Conservation (phyloP, 2,113 vertebrate genomes). For the Clarias magur region DNA sequence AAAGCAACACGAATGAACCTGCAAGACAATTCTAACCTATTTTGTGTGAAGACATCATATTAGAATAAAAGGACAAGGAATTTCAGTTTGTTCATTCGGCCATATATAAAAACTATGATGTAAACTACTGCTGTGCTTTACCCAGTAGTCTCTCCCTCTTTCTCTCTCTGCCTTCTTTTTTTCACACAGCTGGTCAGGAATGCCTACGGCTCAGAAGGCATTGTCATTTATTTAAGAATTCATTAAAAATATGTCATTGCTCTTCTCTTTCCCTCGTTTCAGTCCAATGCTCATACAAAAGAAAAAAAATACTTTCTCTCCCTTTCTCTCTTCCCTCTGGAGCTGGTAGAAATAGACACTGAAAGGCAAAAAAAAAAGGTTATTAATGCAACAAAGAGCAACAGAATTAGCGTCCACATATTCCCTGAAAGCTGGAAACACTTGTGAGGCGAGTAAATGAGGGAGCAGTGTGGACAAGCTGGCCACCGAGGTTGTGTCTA, state of each 20-base stretch:
- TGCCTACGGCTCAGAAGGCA: constrained; percentile 65
- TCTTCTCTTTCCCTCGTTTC: constrained; percentile 60
- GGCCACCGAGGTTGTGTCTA: constrained; percentile 9
- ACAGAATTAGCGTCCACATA: constrained; percentile 69
- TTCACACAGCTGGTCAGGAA: constrained; percentile 47
- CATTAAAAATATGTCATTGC: constrained; percentile 72
- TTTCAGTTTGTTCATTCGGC: not conserved
- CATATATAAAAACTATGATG: not conserved
- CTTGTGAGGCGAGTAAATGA: constrained; percentile 42
- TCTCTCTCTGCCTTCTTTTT: not conserved
- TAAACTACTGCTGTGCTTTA: not conserved
- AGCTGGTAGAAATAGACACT: constrained; percentile 29
- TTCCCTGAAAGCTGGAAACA: constrained; percentile 49
- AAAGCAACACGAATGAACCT: not conserved
- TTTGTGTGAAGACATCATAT: not conserved
- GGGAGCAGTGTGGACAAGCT: not conserved
- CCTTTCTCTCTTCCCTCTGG: not conserved
- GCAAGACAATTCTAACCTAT: constrained; percentile 3
- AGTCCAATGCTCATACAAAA: constrained; percentile 66
- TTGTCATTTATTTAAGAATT: constrained; percentile 72
- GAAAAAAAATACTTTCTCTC: constrained; percentile 59
- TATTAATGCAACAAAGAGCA: constrained; percentile 71
- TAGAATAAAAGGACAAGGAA: not conserved
- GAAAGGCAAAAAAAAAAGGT: constrained; percentile 53
- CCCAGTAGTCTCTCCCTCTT: constrained; percentile 7